Evolutionary conservation across 1,140 invertebrate species (phyloP), one percentile per base, ranked within the genome.

Genomic region (Leptonema lineaticorne): DNA sequence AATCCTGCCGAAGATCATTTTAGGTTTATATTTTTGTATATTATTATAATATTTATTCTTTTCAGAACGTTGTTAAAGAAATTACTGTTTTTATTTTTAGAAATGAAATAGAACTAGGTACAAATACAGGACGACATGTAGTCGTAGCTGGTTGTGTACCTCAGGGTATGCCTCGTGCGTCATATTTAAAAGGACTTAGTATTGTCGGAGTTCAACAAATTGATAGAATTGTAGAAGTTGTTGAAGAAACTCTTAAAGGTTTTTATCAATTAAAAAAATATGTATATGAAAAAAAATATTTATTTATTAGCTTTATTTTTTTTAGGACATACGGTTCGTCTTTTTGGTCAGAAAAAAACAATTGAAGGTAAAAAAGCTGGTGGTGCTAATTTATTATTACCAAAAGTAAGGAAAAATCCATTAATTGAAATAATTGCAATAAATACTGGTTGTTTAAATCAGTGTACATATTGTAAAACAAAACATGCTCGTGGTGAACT

Each of bases 381-480:
- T 0, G 96, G 95, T 0, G 93, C 95, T 0, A 86, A 90, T 0
- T 80, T 99, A 0, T 82, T 87, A 45, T 79, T 99, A 3, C 97
- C 97, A 0, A 99, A 99, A 85, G 91, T 99, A 7, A 82, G 97
- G 59, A 91, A 92, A 76, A 99, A 99, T 84, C 93, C 95, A 3
- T 82, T 98, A 0, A 93, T 99, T 70, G 97, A 99, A 85, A 99
- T 99, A 59, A 97, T 99, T 70, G 89, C 97, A 0, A 97, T 99
- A 14, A 99, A 96, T 78, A 98, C 95, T 1, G 97, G 96, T 0
- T 99, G 97, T 77, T 80, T 99, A 3, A 99, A 99, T 82, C 93
- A 98, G 74, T 99, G 97, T 78, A 98, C 97, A 0, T 99, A 99
- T 77, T 99, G 97, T 76, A 99, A 99, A 80, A 99, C 97, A 0